These are phyloP conservation scores for Bubo blakistoni DNA, from an alignment of 2,113 vertebrate genomes.

Conservation along the genomic window DNA sequence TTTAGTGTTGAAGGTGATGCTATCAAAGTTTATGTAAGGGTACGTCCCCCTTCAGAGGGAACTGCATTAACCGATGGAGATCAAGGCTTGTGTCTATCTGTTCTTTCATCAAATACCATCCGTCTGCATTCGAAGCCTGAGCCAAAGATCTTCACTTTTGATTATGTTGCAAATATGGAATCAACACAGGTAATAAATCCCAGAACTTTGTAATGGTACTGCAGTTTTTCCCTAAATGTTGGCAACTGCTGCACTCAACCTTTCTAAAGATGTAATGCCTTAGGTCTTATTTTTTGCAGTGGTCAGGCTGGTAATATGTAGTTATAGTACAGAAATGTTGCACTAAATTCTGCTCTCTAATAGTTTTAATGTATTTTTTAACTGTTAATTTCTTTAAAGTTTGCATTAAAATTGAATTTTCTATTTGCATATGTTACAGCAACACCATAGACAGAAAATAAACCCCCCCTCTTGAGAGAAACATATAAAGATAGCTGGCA, in stretches of 20 bases:
- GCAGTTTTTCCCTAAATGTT: neutral
- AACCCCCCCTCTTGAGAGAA: neutral
- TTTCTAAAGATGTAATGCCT: neutral
- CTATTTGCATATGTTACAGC: neutral
- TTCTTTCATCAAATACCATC: slow-evolving; percentile 83
- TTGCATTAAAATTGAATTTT: neutral
- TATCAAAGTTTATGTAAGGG: slow-evolving; percentile 91
- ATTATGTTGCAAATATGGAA: slow-evolving; percentile 89
- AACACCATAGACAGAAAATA: neutral
- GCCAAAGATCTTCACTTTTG: slow-evolving; percentile 89
- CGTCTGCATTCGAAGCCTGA: slow-evolving; percentile 91
- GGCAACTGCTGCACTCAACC: neutral
- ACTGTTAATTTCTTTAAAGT: neutral
- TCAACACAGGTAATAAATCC: slow-evolving; percentile 86
- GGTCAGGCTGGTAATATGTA: neutral
- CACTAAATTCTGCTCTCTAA: neutral
- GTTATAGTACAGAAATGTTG: neutral
- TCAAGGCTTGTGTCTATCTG: slow-evolving; percentile 82
- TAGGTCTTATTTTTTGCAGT: neutral
- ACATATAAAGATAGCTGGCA: neutral
- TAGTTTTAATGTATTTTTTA: neutral
- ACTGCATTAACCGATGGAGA: slow-evolving; percentile 74
- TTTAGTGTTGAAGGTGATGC: slow-evolving; percentile 85
- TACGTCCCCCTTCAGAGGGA: slow-evolving; percentile 84
- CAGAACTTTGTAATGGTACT: neutral